These are phyloP conservation scores for Drosophila atripex DNA, from an alignment of 2,888 invertebrate species.

Conservation along the genomic window DNA sequence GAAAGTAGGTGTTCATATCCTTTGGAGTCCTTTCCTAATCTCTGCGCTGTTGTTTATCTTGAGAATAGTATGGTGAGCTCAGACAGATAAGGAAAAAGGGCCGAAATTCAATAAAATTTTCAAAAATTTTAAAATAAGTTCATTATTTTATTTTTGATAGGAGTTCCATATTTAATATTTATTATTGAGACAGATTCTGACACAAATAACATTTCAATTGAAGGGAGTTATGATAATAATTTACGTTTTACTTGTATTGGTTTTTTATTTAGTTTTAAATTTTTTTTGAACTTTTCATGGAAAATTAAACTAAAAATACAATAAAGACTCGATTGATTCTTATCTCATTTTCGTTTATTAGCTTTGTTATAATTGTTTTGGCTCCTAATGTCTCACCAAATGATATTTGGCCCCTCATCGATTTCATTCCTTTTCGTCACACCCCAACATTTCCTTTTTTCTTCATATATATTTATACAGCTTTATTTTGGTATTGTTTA, in stretches of 20 bases:
- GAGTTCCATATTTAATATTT: slow-evolving; percentile 6
- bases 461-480: slow-evolving; percentile 61
- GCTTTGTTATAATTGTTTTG: slow-evolving; percentile 45
- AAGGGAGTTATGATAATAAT: too few species aligned
- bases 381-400: slow-evolving; percentile 23
- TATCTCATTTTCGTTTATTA: slow-evolving; percentile 12
- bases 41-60: slow-evolving; percentile 28
- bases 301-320: too few species aligned
- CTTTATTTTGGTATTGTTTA: slow-evolving; percentile 60
- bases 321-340: background rate
- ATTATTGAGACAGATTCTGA: background rate
- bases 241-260: too few species aligned
- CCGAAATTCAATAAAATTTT: slow-evolving; percentile 56
- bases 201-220: background rate
- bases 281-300: too few species aligned
- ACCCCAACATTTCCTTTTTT: slow-evolving; percentile 23
- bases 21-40: slow-evolving; percentile 6
- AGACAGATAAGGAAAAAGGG: slow-evolving; percentile 24
- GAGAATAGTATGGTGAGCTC: slow-evolving; percentile 23
- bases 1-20: slow-evolving; percentile 13
- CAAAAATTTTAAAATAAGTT: slow-evolving; percentile 40
- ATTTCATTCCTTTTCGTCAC: slow-evolving; percentile 7
- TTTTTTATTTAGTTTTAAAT: too few species aligned
- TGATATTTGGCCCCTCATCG: slow-evolving; percentile 7
- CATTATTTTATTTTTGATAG: slow-evolving; percentile 38